These are phyloP conservation scores for Octopus sinensis DNA, from an alignment of 1,140 invertebrate genomes.

Conservation along the genomic window DNA sequence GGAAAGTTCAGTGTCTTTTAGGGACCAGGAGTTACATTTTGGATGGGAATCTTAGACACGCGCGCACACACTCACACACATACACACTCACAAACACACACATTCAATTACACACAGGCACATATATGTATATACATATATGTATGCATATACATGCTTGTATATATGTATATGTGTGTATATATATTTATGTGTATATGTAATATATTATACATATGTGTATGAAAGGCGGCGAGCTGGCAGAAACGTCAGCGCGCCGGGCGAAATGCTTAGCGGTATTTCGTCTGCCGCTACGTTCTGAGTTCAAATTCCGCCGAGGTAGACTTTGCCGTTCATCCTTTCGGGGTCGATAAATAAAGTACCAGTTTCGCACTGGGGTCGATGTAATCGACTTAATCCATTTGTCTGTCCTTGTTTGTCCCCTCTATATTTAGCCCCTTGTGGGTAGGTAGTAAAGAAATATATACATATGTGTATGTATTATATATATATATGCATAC, in stretches of 20 bases:
- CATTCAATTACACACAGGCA: neutral
- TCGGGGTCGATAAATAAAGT: too few species aligned
- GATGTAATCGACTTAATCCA: too few species aligned
- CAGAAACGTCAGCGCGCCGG: neutral
- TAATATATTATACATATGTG: neutral
- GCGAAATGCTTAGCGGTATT: neutral
- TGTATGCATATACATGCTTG: neutral
- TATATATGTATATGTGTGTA: neutral
- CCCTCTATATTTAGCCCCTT: too few species aligned
- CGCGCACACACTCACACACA: neutral
- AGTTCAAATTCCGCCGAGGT: too few species aligned
- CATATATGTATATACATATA: slow-evolving; percentile 6
- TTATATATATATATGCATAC: too few species aligned
- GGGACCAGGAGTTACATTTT: too few species aligned
- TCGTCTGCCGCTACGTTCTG: neutral
- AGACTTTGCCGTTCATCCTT: too few species aligned
- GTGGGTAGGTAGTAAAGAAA: too few species aligned
- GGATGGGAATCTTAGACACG: neutral
- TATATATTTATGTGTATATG: neutral
- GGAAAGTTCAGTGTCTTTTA: too few species aligned
- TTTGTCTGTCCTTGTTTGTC: too few species aligned
- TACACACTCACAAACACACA: neutral
- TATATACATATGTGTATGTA: neutral
- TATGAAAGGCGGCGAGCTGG: neutral
- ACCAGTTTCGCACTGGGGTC: too few species aligned